Base-by-base conservation (phyloP, 2,113 vertebrate genomes). In the Pseudorectes ferrugineus region DNA sequence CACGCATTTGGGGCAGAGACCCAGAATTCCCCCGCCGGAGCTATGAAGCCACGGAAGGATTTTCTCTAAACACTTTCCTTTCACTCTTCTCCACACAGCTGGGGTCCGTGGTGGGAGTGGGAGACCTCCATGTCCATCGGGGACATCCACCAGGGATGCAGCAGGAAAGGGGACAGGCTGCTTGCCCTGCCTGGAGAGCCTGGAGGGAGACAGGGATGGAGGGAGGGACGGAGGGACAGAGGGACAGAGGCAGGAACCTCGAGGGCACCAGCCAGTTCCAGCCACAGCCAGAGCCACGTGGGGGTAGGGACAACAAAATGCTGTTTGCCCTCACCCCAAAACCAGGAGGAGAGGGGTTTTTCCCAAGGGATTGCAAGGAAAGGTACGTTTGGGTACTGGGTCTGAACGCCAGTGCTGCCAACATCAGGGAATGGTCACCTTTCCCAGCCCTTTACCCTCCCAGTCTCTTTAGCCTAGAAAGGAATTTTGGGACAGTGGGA, bases 81-180 rank as follows among this genome's bases (percentile, higher is more conserved):
- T 16, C 18, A 3, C 42, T 66, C 20, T 33, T 35, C 24, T 43
- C 28, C 24, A 1, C 21, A 3, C 0, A 8, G 12, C 67, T 11
- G 40, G 20, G 57, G 22, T 2, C 42, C 9, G 1, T 2, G 5
- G 24, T 4, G 20, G 52, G 24, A 11, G 5, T 0, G 3, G 48
- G 38, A 58, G 38, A 31, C 0, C 1, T 5, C 5, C 14, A 0
- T 0, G 4, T 24, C 8, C 24, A 3, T 1, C 40, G 9, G 70
- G 26, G 57, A n/a, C 31, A 18, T 10, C 8, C 38, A 14, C 1
- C 25, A 13, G 51, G 31, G 63, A 26, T 3, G 2, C 0, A 9
- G 59, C 35, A 19, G 61, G 29, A 21, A 4, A 31, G 33, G 49
- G 61, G 31, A 57, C 35, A n/a, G 55, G 61, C 7, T 28, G 3